A percentile compares a stretch with the other conserved stretches of the same genome.
Conservation (phyloP, 1,140 invertebrate genomes). For the Drosophila pseudoobscura region DNA sequence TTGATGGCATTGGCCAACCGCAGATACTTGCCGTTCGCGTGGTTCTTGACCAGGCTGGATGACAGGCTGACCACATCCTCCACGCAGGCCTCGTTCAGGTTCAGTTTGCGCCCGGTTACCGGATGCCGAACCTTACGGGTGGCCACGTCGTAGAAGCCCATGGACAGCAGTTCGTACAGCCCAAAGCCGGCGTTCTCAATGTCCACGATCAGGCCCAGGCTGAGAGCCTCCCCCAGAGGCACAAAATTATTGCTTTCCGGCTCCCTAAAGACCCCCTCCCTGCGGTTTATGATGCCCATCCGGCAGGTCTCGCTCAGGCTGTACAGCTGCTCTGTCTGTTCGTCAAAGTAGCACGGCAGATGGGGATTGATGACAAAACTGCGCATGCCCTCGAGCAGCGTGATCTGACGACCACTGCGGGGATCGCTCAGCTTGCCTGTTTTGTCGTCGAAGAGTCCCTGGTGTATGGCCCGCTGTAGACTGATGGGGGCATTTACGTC, state of each 20-base stretch:
- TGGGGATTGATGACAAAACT: conserved; percentile 91
- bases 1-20: conserved; percentile 90
- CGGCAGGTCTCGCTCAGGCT: conserved; percentile 91
- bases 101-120: conserved; percentile 89
- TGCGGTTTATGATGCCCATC: conserved; percentile 91
- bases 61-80: conserved; percentile 92
- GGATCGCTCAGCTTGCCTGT: conserved; percentile 93
- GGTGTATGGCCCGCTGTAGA: conserved; percentile 92
- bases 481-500: conserved; percentile 93
- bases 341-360: conserved; percentile 92
- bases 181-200: conserved; percentile 92
- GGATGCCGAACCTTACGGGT: conserved; percentile 92
- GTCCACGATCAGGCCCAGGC: conserved; percentile 91
- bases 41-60: conserved; percentile 91
- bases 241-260: conserved; percentile 87
- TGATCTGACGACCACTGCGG: conserved; percentile 89
- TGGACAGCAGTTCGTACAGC: conserved; percentile 91
- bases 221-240: conserved; percentile 89
- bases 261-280: conserved; percentile 90
- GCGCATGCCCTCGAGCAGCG: conserved; percentile 92
- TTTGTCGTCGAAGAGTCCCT: conserved; percentile 92
- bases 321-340: conserved; percentile 87
- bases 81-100: conserved; percentile 90
- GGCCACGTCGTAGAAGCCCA: conserved; percentile 91
- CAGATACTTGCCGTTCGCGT: conserved; percentile 88